Evolutionary conservation across 2,888 invertebrate genomes (phyloP), one percentile per base, ranked within the genome.

Genomic region (Drosophila mettleri): DNA sequence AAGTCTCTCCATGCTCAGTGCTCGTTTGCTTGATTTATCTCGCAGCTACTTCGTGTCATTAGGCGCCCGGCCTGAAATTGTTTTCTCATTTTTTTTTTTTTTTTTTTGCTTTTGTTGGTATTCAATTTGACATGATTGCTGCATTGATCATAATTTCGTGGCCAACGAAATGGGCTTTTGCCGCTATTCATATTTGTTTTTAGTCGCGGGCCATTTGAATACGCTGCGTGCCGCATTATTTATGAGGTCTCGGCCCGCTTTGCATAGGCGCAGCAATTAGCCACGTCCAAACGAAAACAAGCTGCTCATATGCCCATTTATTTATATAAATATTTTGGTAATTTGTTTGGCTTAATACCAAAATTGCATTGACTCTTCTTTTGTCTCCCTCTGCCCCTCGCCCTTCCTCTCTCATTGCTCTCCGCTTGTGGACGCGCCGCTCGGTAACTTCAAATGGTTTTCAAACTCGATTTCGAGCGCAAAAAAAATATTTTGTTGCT

Each of bases 51-150:
- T 80, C 61, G 58, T 69, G 78, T 78, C 78, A 78, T 78, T 78
- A 78, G 63, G 52, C 62, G n/a, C 22, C 34, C 29, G 7, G 2
- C 5, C 16, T 16, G n/a, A 9, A n/a, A 5, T 34, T n/a, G 14
- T 14, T 34, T 4, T 6, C 2, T 9, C 18, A 18, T 10, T 6
- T 38, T 7, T 10, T 12, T 38, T 18, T 10, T 24, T 12, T 45
- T 29, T 16, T n/a, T n/a, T n/a, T n/a, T n/a, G n/a, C n/a, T n/a
- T n/a, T n/a, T n/a, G 6, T 48, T 14, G 65, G 63, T 80, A 86
- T 86, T 85, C 86, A 87, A 87, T 85, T 85, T 87, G 86, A 85
- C 87, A 83, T 87, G 85, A 85, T 86, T 86, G 88, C 83, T 86
- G 88, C 83, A 79, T 73, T 83, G 88, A 86, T 87, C 85, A 86